Base-by-base conservation (phyloP, 2,797 vertebrate species). In the Glossophaga mutica region DNA sequence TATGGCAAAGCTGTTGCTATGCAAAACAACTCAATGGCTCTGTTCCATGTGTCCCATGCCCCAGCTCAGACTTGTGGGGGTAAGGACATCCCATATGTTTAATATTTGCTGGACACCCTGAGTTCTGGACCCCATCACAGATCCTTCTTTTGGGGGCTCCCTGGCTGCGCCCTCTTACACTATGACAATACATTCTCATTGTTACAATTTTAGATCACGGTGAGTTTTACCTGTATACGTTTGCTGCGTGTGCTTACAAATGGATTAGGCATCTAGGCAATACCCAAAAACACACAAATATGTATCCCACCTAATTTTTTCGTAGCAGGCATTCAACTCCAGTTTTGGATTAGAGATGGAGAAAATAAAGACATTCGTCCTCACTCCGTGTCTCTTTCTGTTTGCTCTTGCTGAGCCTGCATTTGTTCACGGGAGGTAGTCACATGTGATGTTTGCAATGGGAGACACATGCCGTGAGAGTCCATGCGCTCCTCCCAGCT, bases 391-490 rank as follows among this genome's bases (percentile, higher is more conserved):
- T 74, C 32, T 77, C 21, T 93, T 67, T 70, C n/a, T 90, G 55
- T 82, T 95, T 94, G 65, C 77, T 79, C 87, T 88, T 16, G 7
- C 12, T 37, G 32, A 62, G 44, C 22, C 42, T 44, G 48, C 5
- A 94, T 87, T 88, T 90, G 90, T 26, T 83, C 57, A 39, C 21
- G 6, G 65, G 68, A 95, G 44, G 42, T 59, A 55, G 86, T 94
- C 93, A 34, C 76, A 78, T 59, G 55, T n/a, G 48, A 79, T 87
- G 7, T 83, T 78, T 92, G 37, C 32, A 46, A 32, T 9, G 50
- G 34, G 50, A 90, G 94, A 81, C 48, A 73, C 52, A 67, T 62
- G 59, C 0, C 16, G 59, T 32, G 59, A 26, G 44, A 52, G 15
- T 39, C 88, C 46, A 82, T 83, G 19, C 82, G 24, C 32, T 94